Base-by-base conservation (phyloP, 2,797 vertebrate genomes). In the Alectoris magna region DNA sequence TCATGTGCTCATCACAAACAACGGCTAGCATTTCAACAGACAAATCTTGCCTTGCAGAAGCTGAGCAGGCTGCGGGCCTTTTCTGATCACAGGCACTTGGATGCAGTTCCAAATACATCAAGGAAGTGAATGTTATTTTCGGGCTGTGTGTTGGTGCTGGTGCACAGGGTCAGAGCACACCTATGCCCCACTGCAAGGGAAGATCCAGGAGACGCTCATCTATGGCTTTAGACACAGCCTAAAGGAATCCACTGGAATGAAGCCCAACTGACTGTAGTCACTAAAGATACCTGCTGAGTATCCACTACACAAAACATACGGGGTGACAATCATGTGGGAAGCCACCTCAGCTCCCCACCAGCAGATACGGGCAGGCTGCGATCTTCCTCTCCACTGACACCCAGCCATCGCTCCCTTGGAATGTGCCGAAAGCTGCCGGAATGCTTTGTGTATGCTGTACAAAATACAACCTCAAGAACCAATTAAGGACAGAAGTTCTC, bases 141-240 rank as follows among this genome's bases (percentile, higher is more conserved):
- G 72, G 91, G 71, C 66, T 66, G 62, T 0, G 0, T 23, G 53
- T 69, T 38, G 64, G 77, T 82, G 88, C 46, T 78, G 68, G 4
- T 63, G 84, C 88, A 87, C 59, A 86, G 51, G 84, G 55, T 53
- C 74, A 88, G 81, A 87, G 49, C 78, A 76, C 46, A 69, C 82
- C 72, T n/a, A 1, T 2, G 18, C 6, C 49, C 72, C 0, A 0
- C 5, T 66, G 81, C 59, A 71, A 76, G 68, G 18, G 2, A 51
- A 74, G 75, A 90, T 58, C 26, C 62, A 38, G 66, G 55, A 94
- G 78, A 87, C 72, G 75, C 55, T 53, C 6, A 58, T 66, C 75
- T 83, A 4, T 14, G 72, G 59, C 76, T 79, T 91, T 5, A 81
- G 76, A 48, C 34, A 53, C 27, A 29, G 66, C 41, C 77, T 87